Evolutionary conservation across 2,888 invertebrate genomes (phyloP).

Genomic region (Nemapogon koenigi): DNA sequence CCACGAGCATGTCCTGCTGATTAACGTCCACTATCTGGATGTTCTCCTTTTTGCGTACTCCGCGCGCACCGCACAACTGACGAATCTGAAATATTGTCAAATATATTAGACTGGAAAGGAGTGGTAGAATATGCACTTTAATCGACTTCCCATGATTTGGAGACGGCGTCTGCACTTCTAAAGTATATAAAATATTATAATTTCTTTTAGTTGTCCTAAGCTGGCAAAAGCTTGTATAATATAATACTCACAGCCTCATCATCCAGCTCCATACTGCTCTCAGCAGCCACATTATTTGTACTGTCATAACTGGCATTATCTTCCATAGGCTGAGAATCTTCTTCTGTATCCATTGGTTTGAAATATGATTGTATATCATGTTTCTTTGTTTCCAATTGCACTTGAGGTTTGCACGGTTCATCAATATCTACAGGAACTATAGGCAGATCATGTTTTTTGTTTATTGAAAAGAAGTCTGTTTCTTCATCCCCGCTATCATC

Average conservation of each 20-base stretch:
- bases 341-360: conserved; percentile 27
- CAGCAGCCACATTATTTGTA: conserved; percentile 19
- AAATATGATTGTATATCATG: conserved; percentile 42
- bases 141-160: too few species aligned
- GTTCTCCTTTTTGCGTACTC: conserved; percentile 68
- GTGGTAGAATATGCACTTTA: too few species aligned
- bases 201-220: too few species aligned
- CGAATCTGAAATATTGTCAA: conserved; percentile 66
- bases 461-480: conserved; percentile 62
- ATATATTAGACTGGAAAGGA: not conserved
- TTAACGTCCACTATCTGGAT: conserved; percentile 84
- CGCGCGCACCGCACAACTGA: conserved; percentile 72
- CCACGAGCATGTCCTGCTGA: conserved; percentile 79
- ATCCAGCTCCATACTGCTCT: conserved; percentile 28
- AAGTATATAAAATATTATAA: too few species aligned
- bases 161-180: too few species aligned
- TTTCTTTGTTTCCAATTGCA: conserved; percentile 22
- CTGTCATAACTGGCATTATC: too few species aligned
- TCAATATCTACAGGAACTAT: not conserved
- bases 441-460: conserved; percentile 46
- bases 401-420: too few species aligned
- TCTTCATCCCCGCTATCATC: conserved; percentile 55
- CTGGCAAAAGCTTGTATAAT: too few species aligned
- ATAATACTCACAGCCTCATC: conserved; percentile 57
- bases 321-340: too few species aligned